These are phyloP conservation scores for Ylistrum balloti DNA, from an alignment of 1,140 invertebrate species.

Conservation along the genomic window DNA sequence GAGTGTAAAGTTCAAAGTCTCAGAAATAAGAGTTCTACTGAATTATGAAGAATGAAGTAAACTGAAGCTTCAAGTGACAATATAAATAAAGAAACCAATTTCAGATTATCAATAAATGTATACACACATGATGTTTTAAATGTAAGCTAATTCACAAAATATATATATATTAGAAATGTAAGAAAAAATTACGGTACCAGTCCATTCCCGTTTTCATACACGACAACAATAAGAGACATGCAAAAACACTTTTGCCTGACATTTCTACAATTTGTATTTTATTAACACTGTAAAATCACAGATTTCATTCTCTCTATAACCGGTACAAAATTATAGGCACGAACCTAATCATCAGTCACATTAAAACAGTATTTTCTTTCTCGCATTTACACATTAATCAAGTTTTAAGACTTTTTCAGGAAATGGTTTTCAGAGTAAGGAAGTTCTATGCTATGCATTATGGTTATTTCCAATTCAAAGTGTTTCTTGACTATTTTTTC, in stretches of 20 bases:
- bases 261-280: not conserved
- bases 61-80: not conserved
- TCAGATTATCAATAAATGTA: not conserved
- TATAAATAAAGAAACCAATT: not conserved
- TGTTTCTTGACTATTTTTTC: no score
- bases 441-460: no score
- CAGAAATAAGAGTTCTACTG: not conserved
- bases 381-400: not conserved
- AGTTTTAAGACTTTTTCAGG: not conserved
- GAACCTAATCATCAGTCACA: not conserved
- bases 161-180: not conserved
- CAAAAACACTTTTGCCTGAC: not conserved
- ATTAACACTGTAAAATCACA: not conserved
- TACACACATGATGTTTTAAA: not conserved
- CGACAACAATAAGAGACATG: not conserved
- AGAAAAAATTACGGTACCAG: not conserved
- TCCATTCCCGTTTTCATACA: not conserved
- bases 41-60: not conserved
- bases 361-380: not conserved
- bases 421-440: not conserved
- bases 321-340: not conserved
- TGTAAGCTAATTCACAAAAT: not conserved
- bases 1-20: no score
- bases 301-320: constrained; percentile 26
- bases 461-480: no score